These are phyloP conservation scores for Ericerus pela DNA, from an alignment of 1,140 invertebrate genomes.

Conservation along the genomic window DNA sequence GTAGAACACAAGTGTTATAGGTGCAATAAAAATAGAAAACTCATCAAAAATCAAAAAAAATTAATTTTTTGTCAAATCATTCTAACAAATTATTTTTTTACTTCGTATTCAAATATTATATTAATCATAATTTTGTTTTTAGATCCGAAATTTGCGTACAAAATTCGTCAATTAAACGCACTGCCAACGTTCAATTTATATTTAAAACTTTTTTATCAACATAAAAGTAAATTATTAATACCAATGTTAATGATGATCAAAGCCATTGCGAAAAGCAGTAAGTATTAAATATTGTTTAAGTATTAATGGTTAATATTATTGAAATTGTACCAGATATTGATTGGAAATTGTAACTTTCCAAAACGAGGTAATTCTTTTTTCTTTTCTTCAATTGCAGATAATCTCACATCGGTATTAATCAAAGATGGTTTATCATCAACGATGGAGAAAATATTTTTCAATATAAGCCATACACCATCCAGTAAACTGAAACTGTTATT, in stretches of 20 bases:
- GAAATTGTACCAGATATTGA: no score
- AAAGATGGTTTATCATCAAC: constrained; percentile 45
- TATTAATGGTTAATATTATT: neutral
- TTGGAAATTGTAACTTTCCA: neutral
- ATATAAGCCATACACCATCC: constrained; percentile 43
- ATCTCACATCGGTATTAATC: constrained; percentile 41
- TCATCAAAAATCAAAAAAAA: no score
- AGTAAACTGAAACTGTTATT: constrained; percentile 43
- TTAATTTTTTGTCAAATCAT: no score
- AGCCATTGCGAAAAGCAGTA: constrained; percentile 44
- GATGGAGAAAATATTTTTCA: constrained; percentile 44
- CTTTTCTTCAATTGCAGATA: constrained; percentile 34
- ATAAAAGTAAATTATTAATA: constrained; percentile 38
- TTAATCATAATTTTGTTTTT: constrained; percentile 24
- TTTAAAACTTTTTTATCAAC: constrained; percentile 42
- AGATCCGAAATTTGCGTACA: constrained; percentile 48
- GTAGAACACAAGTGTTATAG: no score
- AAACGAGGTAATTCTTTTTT: neutral
- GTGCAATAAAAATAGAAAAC: no score
- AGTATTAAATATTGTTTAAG: constrained; percentile 25
- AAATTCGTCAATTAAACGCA: constrained; percentile 40
- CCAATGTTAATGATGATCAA: constrained; percentile 46
- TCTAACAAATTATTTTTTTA: no score
- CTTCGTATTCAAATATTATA: neutral
- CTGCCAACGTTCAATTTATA: constrained; percentile 44